A percentile compares a stretch with the other conserved stretches of the same genome.
phyloP scores from a whole-genome alignment of 1,140 invertebrate species.

The Copidosoma floridanum region DNA sequence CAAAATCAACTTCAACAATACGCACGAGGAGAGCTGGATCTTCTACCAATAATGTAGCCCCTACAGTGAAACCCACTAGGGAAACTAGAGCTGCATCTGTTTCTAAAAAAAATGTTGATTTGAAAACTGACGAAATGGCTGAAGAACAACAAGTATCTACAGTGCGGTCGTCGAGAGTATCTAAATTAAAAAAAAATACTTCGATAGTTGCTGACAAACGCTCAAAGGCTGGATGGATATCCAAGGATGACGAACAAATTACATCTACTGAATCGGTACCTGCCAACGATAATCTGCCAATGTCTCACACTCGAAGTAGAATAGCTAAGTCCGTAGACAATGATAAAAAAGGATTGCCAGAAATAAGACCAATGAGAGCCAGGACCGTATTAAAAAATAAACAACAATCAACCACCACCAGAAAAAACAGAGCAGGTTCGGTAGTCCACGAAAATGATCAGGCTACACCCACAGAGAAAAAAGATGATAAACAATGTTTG shows the following conservation, averaged over 20 bases:
- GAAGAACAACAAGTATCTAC: no score
- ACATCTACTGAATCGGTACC: conserved; percentile 18
- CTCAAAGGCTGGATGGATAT: conserved; percentile 8
- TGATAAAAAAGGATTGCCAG: no score
- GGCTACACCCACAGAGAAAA: not conserved
- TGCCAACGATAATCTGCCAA: no score
- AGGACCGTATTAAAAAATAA: not conserved
- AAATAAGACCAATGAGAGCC: conserved; percentile 30
- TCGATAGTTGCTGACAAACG: not conserved
- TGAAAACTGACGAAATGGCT: not conserved
- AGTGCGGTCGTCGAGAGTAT: no score
- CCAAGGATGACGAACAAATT: conserved; percentile 11
- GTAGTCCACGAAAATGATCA: conserved; percentile 10
- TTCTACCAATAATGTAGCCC: not conserved
- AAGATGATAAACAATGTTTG: not conserved
- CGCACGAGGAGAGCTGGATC: not conserved
- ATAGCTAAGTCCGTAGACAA: no score
- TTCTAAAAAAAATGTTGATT: not conserved
- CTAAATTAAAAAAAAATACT: no score
- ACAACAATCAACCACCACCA: not conserved
- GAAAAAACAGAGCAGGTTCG: conserved; percentile 4
- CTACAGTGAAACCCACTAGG: not conserved
- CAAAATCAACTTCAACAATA: no score
- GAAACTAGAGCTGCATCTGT: not conserved
- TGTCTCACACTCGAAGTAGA: no score